Conservation (phyloP, 2,113 vertebrate genomes). For the Nothobranchius kuhntae region DNA sequence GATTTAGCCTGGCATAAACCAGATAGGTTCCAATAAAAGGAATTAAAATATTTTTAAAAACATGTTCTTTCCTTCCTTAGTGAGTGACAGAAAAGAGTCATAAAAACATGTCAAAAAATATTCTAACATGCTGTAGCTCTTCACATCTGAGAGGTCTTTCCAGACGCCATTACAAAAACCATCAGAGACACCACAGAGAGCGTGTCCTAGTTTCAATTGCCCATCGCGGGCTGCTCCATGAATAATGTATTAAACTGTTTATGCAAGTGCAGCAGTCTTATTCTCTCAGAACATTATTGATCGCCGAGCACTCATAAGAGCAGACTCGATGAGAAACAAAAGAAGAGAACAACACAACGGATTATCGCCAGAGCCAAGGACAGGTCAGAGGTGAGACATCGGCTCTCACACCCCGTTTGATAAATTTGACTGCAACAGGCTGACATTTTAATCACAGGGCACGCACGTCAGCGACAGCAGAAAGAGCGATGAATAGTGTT, state of each 20-base stretch:
- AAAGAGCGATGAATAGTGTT: conserved; percentile 20
- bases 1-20: neutral
- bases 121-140: conserved; percentile 30
- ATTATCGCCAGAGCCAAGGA: conserved; percentile 39
- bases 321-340: conserved; percentile 33
- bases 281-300: conserved; percentile 68
- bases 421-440: conserved; percentile 29
- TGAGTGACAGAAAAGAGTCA: conserved; percentile 41
- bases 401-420: conserved; percentile 16
- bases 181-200: conserved; percentile 59
- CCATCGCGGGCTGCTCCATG: conserved; percentile 57
- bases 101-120: conserved; percentile 37
- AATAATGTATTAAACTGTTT: conserved; percentile 76
- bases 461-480: conserved; percentile 1
- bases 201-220: conserved; percentile 69
- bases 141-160: conserved; percentile 56
- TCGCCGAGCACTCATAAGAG: conserved; percentile 41
- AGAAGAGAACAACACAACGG: conserved; percentile 3
- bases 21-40: conserved; percentile 10
- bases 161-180: conserved; percentile 58
- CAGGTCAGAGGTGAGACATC: conserved; percentile 46
- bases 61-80: neutral
- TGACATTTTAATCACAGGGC: conserved; percentile 60
- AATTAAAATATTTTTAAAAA: neutral
- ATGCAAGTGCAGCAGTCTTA: conserved; percentile 65